phyloP scores from a whole-genome alignment of 30 jellyfish, hydroid and myxozoan species.

The Rhopilema esculentum region DNA sequence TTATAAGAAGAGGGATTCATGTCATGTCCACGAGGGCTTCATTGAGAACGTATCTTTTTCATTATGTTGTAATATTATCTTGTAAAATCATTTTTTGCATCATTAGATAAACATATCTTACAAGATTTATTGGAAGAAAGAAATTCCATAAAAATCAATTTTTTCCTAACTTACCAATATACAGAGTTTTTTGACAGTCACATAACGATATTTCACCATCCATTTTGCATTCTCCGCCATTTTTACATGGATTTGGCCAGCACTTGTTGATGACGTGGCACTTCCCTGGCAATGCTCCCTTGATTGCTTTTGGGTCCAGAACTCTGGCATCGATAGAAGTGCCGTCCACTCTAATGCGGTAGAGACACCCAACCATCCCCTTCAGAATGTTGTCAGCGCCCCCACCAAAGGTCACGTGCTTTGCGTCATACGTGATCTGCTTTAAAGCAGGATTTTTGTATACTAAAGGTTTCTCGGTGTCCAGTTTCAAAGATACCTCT shows the following conservation, averaged over 20 bases:
- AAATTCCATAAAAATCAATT: too few relatives aligned
- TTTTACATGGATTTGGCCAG: constrained; percentile 93
- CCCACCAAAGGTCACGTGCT: constrained; percentile 90
- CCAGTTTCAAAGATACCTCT: constrained; percentile 39
- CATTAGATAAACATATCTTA: too few relatives aligned
- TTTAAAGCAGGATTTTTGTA: constrained; percentile 55
- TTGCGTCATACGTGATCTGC: constrained; percentile 55
- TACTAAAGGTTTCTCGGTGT: constrained; percentile 43
- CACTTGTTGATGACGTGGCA: constrained; percentile 82
- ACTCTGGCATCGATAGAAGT: constrained; percentile 72
- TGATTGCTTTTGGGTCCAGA: constrained; percentile 42
- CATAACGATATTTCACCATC: constrained; percentile 60
- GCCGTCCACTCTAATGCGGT: constrained; percentile 80
- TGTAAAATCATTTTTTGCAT: too few relatives aligned
- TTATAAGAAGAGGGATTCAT: too few relatives aligned
- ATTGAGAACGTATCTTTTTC: too few relatives aligned
- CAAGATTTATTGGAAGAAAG: too few relatives aligned
- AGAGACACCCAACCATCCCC: constrained; percentile 94
- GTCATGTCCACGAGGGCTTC: too few relatives aligned
- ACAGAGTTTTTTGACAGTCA: constrained; percentile 83
- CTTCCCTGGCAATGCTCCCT: constrained; percentile 67
- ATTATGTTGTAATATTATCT: too few relatives aligned
- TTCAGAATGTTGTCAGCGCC: constrained; percentile 86
- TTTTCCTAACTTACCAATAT: constrained; percentile 43
- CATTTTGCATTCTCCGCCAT: constrained; percentile 87